Base-by-base conservation (phyloP, 2,797 vertebrate genomes). In the Masticophis lateralis region DNA sequence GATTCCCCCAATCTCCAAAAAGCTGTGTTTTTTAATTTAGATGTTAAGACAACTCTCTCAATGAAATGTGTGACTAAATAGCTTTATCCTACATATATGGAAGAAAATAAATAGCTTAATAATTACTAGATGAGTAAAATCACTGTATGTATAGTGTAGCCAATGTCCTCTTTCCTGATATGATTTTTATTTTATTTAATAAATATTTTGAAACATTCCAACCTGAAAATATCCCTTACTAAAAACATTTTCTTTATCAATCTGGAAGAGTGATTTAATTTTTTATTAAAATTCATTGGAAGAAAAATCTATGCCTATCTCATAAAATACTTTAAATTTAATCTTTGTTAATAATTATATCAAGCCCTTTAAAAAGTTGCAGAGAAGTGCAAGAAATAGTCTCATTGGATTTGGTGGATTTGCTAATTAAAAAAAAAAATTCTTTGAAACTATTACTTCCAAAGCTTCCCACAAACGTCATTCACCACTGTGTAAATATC, bases 321-420 rank as follows among this genome's bases (percentile, higher is more conserved):
- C 94, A 91, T 27, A 66, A 22, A 92, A 90, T 83, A 92, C 79
- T 87, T 47, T 86, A 61, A 79, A 89, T 89, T 61, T 79, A 92
- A 92, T 60, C 28, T n/a, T 83, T 10, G 25, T 63, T 28, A 83
- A 32, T 89, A 56, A 66, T 89, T 86, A 94, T 92, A 11, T 74
- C 94, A 96, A 96, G 96, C 43, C 57, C 89, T 96, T 96, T 94
- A 87, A 90, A 56, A 91, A 93, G 90, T 95, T 95, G 95, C 94
- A 93, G 88, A 32, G 57, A 95, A 95, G 94, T 93, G 90, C 93
- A 96, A 92, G n/a, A 37, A 93, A 91, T 32, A 57, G 43, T 94
- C 89, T 87, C 92, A 83, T 96, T 87, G 92, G 57, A n/a, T 83
- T 86, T n/a, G 93, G 28, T 89, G 28, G 20, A 69, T 0, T 92